These are phyloP conservation scores for Emmelina monodactyla DNA, from an alignment of 2,888 invertebrate species.

Conservation along the genomic window DNA sequence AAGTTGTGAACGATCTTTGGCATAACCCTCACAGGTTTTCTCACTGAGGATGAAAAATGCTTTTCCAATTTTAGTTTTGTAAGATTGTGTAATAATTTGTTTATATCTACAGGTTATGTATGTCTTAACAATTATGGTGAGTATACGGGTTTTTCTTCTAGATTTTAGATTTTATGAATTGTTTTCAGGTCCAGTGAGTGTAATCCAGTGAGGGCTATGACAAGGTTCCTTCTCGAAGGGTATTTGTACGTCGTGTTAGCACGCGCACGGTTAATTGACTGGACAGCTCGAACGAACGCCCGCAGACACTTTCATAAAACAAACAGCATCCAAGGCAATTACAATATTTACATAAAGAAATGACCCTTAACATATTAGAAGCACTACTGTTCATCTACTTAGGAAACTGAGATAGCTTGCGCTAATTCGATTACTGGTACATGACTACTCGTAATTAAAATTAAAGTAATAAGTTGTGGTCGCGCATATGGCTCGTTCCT, in stretches of 20 bases:
- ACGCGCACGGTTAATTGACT: slow-evolving; percentile 59
- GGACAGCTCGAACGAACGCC: slow-evolving; percentile 33
- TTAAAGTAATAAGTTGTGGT: slow-evolving; percentile 54
- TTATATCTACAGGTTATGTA: no score
- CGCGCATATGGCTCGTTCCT: slow-evolving; percentile 43
- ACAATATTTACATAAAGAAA: slow-evolving; percentile 60
- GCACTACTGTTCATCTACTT: slow-evolving; percentile 62
- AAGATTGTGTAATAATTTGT: no score
- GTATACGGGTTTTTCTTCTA: no score
- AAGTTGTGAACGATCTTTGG: slow-evolving; percentile 52
- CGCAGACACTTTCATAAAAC: slow-evolving; percentile 30
- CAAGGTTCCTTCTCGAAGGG: no score
- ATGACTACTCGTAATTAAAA: slow-evolving; percentile 58
- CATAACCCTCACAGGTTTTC: slow-evolving; percentile 19
- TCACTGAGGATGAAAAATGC: no score
- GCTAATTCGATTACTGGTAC: slow-evolving; percentile 50
- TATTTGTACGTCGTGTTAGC: slow-evolving; percentile 15
- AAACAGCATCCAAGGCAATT: slow-evolving; percentile 50
- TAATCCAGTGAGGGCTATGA: no score
- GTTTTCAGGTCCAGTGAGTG: no score
- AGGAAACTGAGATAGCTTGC: slow-evolving; percentile 57
- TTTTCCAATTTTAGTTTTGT: no score
- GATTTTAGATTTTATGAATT: no score
- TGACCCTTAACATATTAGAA: slow-evolving; percentile 47
- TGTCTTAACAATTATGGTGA: no score